Evolutionary conservation across 2,113 vertebrate species (phyloP), one percentile per base, ranked within the genome.

Genomic region (Trematomus loennbergii): DNA sequence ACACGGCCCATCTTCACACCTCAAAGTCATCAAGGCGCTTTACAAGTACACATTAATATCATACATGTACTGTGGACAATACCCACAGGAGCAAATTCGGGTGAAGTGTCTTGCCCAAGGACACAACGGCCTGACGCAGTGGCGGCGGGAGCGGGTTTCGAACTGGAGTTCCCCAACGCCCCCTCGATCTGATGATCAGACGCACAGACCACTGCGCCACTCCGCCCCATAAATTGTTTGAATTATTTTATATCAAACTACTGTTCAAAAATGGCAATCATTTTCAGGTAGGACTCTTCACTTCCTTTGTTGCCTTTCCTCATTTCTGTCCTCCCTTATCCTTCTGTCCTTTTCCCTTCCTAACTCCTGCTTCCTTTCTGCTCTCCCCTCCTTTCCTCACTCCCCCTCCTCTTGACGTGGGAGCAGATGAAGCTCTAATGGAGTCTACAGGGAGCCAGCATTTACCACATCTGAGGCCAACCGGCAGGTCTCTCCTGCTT

Each of bases 361-460:
- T 75, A 75, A 40, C 81, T 69, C 70, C 57, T 74, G 20, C 75
- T 80, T 48, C 63, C 3, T 29, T 80, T 73, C 46, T 64, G 36
- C 54, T 79, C 48, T 73, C 40, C 63, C 72, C 68, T 73, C 67
- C 48, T 85, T 46, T 11, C 73, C 72, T 40, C 29, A 12, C 8
- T 73, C 62, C 57, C 9, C 36, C 80, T 40, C 43, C 71, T 50
- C 57, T 80, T 68, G 69, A 86, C 57, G 64, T 85, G 87, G 87
- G 89, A 75, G 79, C 76, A 83, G 80, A 91, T 85, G 88, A 89
- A 85, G 83, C 87, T 82, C 85, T 89, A 96, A 95, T 95, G 93
- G 93, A 94, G 95, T 94, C 94, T 94, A 92, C 45, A 75, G 92
- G 91, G 92, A 95, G 78, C 40, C 87, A 87, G 87, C 92, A 85